Evolutionary conservation across 2,888 invertebrate genomes (phyloP), one percentile per base, ranked within the genome.

Genomic region (Sthenelais limicola): DNA sequence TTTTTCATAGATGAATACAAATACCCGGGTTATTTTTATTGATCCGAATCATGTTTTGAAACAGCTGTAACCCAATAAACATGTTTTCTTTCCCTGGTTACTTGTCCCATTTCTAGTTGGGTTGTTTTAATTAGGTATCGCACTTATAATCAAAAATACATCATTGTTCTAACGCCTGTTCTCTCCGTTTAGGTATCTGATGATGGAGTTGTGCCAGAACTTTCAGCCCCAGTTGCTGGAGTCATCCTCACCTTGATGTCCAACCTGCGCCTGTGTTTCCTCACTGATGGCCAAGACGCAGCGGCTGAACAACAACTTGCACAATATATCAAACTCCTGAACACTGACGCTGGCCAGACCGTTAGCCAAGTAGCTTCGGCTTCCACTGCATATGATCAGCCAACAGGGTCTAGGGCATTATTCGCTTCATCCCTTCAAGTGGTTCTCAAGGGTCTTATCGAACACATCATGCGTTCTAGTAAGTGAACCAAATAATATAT

Each of bases 391-490:
- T 72, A 73, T 33, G 68, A 67, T 43, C 73, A 71, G 51, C 71
- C 72, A n/a, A 79, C 80, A n/a, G 82, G 85, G 3, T 81, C 84
- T 30, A 77, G 84, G 32, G 83, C 85, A 7, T 74, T 82, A 71
- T 85, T 85, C 78, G 83, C 86, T 18, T 84, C 87, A 0, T 86
- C 87, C 18, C 77, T 87, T 30, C 86, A 88, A 74, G 84, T 87
- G 54, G 87, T 88, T 3, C 81, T 88, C n/a, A 83, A 92, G 80
- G 92, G 93, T 69, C 91, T 96, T 5, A 89, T 95, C 0, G 93
- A 94, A 79, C 95, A 96, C 93, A 93, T 96, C 3, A 89, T 94
- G 38, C 91, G 92, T 0, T 93, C 94, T 58, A 85, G 91, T 77
- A 92, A 92, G 80, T 83, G n/a, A 4, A 47, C n/a, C n/a, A n/a